Base-by-base conservation (phyloP, 1,140 invertebrate species). In the Drosophila lowei region DNA sequence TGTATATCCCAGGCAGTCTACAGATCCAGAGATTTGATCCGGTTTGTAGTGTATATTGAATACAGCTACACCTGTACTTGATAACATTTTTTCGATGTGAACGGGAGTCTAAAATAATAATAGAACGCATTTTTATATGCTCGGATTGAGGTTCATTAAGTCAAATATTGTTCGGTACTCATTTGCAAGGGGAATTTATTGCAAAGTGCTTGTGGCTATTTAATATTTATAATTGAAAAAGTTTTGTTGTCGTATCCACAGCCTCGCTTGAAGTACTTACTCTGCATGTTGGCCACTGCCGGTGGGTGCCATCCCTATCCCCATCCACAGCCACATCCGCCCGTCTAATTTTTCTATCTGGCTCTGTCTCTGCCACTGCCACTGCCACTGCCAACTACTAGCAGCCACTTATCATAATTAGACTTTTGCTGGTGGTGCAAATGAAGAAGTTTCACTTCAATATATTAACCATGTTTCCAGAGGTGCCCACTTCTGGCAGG, bases 191-290 rank as follows among this genome's bases (percentile, higher is more conserved):
- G 18, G 62, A 76, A 76, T 78, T 78, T 72, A 76, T 78, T 62
- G 66, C 72, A 66, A 78, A 78, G 72, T 78, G 72, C 76, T 72
- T 72, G 76, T 62, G 76, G 76, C 76, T 78, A 76, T 78, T 78
- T 78, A 78, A 76, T 58, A 72, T 78, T 78, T 78, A 76, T 78
- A 78, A 78, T 78, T 78, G 76, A 78, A 78, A 78, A 78, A 78
- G 43, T 78, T 78, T 76, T 78, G 76, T 78, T 75, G 60, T 47
- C 61, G 59, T 44, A 52, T 34, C 34, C 57, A 47, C 38, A 60
- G 25, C 30, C 28, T 44, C 44, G 18, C n/a, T 21, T 11, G 34
- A 28, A 50, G 13, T 16, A 30, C 15, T 59, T 34, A 23, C 25
- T 57, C 28, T 38, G 34, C 34, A 38, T 13, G 34, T 38, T 38